Conservation (phyloP, 2,797 vertebrate species). For the Macroramphosus scolopax region DNA sequence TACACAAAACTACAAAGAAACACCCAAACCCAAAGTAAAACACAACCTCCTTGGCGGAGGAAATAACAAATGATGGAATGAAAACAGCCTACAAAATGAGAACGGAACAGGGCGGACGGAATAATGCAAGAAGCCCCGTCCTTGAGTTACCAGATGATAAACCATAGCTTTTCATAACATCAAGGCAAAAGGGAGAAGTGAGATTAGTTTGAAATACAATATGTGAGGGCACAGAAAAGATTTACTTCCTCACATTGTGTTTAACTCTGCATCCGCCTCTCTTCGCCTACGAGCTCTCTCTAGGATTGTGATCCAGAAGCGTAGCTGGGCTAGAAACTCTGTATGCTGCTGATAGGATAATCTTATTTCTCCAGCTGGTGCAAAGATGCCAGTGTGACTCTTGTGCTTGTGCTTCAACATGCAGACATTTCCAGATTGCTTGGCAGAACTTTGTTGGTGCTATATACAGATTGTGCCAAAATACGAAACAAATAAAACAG, state of each 20-base stretch:
- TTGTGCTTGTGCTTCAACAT: constrained; percentile 47
- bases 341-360: constrained; percentile 64
- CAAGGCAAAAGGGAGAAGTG: constrained; percentile 39
- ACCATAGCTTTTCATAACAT: constrained; percentile 40
- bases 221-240: constrained; percentile 45
- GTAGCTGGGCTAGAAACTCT: constrained; percentile 45
- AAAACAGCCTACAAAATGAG: constrained; percentile 1
- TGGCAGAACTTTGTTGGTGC: constrained; percentile 59
- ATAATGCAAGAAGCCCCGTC: constrained; percentile 16
- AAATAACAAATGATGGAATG: constrained; percentile 22
- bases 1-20: too few species aligned
- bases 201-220: constrained; percentile 34
- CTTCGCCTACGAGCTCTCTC: constrained; percentile 25
- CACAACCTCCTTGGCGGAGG: too few species aligned
- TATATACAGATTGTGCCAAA: constrained; percentile 69
- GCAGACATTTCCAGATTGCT: constrained; percentile 48
- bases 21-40: too few species aligned
- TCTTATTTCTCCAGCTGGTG: constrained; percentile 64
- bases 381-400: constrained; percentile 51
- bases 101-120: constrained; percentile 16
- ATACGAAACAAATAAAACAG: constrained; percentile 25
- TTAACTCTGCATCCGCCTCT: constrained; percentile 22
- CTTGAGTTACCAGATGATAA: constrained; percentile 46
- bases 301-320: constrained; percentile 39
- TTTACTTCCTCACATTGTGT: constrained; percentile 40